Conservation (phyloP, 2,113 vertebrate genomes). For the Phoenicopterus ruber region DNA sequence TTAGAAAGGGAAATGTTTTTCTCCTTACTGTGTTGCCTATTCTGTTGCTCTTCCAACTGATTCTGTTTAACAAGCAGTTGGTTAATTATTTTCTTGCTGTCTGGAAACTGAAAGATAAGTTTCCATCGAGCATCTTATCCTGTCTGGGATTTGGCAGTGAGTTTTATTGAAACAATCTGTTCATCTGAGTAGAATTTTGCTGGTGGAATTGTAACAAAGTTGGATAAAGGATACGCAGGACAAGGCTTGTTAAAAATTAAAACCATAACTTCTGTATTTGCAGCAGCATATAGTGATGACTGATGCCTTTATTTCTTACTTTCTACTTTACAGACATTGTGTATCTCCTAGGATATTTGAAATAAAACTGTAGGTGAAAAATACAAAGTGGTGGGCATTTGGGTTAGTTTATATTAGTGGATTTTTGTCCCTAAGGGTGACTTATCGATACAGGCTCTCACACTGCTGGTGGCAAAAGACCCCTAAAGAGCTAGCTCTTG, state of each 20-base stretch:
- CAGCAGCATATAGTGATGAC: background rate
- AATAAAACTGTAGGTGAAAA: background rate
- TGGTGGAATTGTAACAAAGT: background rate
- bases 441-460: background rate
- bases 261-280: background rate
- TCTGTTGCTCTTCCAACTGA: background rate
- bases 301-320: background rate
- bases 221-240: background rate
- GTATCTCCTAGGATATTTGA: background rate
- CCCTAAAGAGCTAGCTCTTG: background rate
- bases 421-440: background rate
- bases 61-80: background rate
- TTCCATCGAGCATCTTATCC: background rate
- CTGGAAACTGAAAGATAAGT: background rate
- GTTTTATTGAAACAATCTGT: constrained; percentile 31
- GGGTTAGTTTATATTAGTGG: background rate
- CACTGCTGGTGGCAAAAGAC: background rate
- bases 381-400: background rate
- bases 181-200: background rate
- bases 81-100: constrained; percentile 24
- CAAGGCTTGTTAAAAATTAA: background rate
- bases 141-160: background rate
- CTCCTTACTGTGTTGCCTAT: background rate
- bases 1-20: background rate
- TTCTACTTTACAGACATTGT: background rate